These are phyloP conservation scores for Yasuhikotakia modesta DNA, from an alignment of 2,797 vertebrate species.

Conservation along the genomic window DNA sequence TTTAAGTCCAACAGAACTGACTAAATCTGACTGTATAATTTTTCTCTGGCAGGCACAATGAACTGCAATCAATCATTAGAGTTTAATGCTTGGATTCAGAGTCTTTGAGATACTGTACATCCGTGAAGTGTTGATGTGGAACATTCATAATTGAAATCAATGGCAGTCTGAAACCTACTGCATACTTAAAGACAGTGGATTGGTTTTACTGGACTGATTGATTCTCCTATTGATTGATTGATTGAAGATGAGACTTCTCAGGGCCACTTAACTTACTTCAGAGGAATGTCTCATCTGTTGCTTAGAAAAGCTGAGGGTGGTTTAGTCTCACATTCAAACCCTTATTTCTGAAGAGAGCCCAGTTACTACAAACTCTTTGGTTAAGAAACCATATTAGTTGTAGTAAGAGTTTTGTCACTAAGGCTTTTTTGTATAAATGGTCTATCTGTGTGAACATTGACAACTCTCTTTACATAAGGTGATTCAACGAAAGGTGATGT, in stretches of 20 bases:
- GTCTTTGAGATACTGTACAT: slow-evolving; percentile 37
- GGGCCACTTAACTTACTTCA: slow-evolving; percentile 33
- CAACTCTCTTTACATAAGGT: background rate
- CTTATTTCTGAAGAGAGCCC: background rate
- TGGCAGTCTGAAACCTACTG: slow-evolving; percentile 27
- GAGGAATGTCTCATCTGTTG: slow-evolving; percentile 20
- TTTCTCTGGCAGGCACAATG: slow-evolving; percentile 32
- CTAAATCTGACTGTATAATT: slow-evolving; percentile 52
- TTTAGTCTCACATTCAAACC: slow-evolving; percentile 4
- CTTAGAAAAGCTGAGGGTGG: slow-evolving; percentile 18
- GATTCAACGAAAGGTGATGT: too few relatives aligned
- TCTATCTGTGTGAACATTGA: too few relatives aligned
- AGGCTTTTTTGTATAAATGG: too few relatives aligned
- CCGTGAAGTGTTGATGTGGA: slow-evolving; percentile 37
- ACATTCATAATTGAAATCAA: slow-evolving; percentile 58
- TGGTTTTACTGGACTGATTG: slow-evolving; percentile 42
- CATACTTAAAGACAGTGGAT: slow-evolving; percentile 38
- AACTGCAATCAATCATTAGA: slow-evolving; percentile 46
- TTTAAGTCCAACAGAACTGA: slow-evolving; percentile 42
- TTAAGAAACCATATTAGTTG: too few relatives aligned
- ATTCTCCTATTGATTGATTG: slow-evolving; percentile 44
- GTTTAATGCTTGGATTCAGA: slow-evolving; percentile 9
- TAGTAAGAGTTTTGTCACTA: too few relatives aligned
- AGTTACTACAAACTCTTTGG: background rate
- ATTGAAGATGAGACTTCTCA: slow-evolving; percentile 39